phyloP scores from a whole-genome alignment of 1,140 invertebrate genomes.

The Telenomus remus region DNA sequence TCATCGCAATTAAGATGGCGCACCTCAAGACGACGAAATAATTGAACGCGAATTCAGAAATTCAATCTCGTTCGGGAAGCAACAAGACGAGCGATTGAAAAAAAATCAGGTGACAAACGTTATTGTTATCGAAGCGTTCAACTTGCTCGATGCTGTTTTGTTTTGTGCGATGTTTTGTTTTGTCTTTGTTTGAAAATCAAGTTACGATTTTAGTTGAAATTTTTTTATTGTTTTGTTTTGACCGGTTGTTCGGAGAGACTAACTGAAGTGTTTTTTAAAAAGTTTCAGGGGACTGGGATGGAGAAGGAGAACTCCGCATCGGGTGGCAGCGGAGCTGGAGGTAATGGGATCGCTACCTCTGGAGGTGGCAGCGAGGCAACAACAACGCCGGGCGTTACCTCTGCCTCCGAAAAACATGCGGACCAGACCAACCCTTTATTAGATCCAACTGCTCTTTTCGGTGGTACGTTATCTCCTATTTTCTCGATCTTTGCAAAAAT shows the following conservation, averaged over 20 bases:
- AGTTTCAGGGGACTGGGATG: conserved; percentile 72
- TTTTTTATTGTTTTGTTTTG: no score
- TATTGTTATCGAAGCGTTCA: no score
- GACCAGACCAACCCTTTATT: conserved; percentile 74
- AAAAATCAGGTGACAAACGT: no score
- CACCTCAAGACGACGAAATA: no score
- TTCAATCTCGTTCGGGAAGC: no score
- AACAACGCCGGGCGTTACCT: conserved; percentile 70
- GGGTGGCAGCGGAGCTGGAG: conserved; percentile 70
- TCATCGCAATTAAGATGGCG: neutral
- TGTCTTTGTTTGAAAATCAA: no score
- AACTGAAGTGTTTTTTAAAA: conserved; percentile 3
- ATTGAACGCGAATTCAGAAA: no score
- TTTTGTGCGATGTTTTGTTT: no score
- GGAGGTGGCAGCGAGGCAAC: conserved; percentile 63
- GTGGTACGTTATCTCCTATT: conserved; percentile 65
- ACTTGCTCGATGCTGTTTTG: no score
- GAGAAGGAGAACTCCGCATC: conserved; percentile 76
- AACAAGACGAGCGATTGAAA: no score
- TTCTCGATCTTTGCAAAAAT: neutral
- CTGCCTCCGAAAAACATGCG: conserved; percentile 73
- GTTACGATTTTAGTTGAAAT: no score
- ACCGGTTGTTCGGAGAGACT: no score
- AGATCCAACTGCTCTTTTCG: conserved; percentile 73
- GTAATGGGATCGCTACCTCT: conserved; percentile 62